Evolutionary conservation across 2,797 vertebrate species (phyloP).

Genomic region (Hippopotamyrus pictus): DNA sequence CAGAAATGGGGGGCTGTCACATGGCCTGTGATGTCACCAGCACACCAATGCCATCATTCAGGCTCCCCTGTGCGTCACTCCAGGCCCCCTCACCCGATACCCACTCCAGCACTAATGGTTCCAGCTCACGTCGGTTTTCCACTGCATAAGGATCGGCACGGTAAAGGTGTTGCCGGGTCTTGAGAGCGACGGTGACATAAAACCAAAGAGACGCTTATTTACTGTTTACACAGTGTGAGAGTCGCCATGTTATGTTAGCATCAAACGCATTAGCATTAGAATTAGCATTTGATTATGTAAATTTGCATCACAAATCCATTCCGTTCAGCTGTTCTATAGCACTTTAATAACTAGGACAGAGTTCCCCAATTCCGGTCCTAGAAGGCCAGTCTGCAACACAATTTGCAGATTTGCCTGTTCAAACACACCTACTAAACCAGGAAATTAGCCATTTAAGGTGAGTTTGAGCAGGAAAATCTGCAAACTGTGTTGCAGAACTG

Average conservation of each 20-base stretch:
- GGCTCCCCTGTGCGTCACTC: background rate
- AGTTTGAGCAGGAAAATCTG: background rate
- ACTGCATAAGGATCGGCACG: background rate
- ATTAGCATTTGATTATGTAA: background rate
- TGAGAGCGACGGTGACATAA: background rate
- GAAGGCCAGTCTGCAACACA: background rate
- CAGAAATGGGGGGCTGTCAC: conserved; percentile 19
- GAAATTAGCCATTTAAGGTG: background rate
- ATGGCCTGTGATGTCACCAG: conserved; percentile 5
- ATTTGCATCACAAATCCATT: background rate
- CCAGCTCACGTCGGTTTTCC: background rate
- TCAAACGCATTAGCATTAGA: background rate
- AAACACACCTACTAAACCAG: background rate
- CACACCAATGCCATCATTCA: background rate
- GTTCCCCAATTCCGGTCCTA: background rate
- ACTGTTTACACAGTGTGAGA: background rate
- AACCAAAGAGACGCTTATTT: background rate
- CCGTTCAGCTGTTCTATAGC: background rate
- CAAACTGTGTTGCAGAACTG: background rate
- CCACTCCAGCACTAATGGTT: background rate
- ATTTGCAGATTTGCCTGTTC: background rate
- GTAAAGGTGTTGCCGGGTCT: background rate
- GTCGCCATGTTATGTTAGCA: background rate
- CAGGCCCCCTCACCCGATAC: background rate
- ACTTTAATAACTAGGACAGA: background rate